Percentiles rank a stretch among this genome's conserved stretches.
Conservation (phyloP, 2,113 vertebrate species). For the Vimba vimba region DNA sequence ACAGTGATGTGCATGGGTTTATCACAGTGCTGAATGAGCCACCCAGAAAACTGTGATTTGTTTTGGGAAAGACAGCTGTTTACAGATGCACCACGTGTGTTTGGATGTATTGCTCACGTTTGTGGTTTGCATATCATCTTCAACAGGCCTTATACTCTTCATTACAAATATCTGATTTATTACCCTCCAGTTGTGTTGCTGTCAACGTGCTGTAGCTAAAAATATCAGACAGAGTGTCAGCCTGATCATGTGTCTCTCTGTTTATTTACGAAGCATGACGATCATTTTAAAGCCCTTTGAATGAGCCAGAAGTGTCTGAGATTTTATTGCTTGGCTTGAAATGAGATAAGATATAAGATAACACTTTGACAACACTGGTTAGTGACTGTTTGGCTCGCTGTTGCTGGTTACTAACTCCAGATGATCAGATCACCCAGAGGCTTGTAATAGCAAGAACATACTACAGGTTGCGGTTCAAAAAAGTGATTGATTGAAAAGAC, state of each 20-base stretch:
- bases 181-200: not conserved
- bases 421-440: not conserved
- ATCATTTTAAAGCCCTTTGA: slow-evolving; percentile 23
- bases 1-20: slow-evolving; percentile 1
- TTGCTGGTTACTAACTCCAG: not conserved
- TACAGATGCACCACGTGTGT: slow-evolving; percentile 12
- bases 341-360: not conserved
- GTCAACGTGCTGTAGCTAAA: slow-evolving; percentile 34
- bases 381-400: not conserved
- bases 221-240: not conserved
- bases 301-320: not conserved
- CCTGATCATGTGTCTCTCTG: slow-evolving; percentile 49
- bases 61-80: slow-evolving; percentile 3
- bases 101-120: not conserved
- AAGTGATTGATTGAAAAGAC: not conserved
- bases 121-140: not conserved
- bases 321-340: slow-evolving; percentile 21
- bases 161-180: not conserved
- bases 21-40: not conserved
- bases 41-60: slow-evolving; percentile 6
- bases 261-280: slow-evolving; percentile 43
- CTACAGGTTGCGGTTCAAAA: not conserved
- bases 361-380: not conserved
- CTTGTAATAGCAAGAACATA: slow-evolving; percentile 1
- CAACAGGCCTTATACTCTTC: not conserved